Conservation (phyloP, 2,797 vertebrate genomes). For the Sebastes reedi region DNA sequence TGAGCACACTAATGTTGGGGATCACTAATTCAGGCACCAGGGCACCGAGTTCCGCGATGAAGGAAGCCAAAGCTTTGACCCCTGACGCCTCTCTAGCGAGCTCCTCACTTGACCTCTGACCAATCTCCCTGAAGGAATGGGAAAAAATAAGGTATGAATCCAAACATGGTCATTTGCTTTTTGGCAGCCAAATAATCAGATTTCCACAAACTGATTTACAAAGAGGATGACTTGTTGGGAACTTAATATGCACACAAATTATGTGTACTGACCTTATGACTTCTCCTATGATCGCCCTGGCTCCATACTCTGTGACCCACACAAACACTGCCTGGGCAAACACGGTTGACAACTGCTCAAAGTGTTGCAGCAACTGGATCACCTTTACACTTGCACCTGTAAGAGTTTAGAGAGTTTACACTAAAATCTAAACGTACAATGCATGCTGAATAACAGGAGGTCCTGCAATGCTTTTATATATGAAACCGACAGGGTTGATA, state of each 20-base stretch:
- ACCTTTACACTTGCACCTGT: constrained; percentile 94
- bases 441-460: neutral
- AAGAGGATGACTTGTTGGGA: neutral
- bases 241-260: neutral
- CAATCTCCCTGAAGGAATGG: constrained; percentile 88
- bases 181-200: neutral
- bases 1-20: constrained; percentile 91
- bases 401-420: neutral
- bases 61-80: constrained; percentile 88
- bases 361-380: constrained; percentile 94
- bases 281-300: constrained; percentile 92
- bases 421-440: neutral
- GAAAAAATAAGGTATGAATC: neutral
- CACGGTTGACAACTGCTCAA: constrained; percentile 91
- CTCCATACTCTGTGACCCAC: constrained; percentile 92
- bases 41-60: constrained; percentile 89
- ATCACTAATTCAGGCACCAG: constrained; percentile 87
- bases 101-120: constrained; percentile 91
- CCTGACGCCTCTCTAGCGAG: constrained; percentile 87
- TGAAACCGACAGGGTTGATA: neutral
- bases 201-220: neutral
- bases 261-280: constrained; percentile 85
- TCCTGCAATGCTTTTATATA: neutral
- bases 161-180: neutral
- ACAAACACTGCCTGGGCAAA: constrained; percentile 90